Conservation (phyloP, 1,140 invertebrate species). For the Hylyphantes graminicola region DNA sequence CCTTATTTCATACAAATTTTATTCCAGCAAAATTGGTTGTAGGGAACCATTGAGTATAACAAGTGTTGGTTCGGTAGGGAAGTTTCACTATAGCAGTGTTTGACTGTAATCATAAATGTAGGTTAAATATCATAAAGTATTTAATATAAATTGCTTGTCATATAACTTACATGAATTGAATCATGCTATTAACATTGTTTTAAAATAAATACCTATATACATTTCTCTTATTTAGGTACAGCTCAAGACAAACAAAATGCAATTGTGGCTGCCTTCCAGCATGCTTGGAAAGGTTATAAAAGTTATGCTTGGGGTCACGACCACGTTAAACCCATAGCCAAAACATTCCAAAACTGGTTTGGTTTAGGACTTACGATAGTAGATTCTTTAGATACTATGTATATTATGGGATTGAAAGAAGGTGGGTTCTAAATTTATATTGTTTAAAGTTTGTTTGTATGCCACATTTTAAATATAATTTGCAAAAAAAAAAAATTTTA, state of each 20-base stretch:
- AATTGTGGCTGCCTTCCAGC: slow-evolving; percentile 85
- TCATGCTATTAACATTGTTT: too few species aligned
- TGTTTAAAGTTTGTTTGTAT: slow-evolving; percentile 13
- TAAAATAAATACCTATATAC: not conserved
- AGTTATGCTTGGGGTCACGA: slow-evolving; percentile 95
- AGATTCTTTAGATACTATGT: slow-evolving; percentile 90
- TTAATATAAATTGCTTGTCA: too few species aligned
- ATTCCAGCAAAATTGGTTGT: too few species aligned
- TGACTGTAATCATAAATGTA: too few species aligned
- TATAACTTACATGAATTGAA: too few species aligned
- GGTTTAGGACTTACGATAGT: slow-evolving; percentile 89
- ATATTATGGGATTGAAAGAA: slow-evolving; percentile 89
- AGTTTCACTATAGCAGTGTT: too few species aligned
- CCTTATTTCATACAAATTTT: too few species aligned
- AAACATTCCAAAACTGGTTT: slow-evolving; percentile 88
- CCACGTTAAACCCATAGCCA: slow-evolving; percentile 88
- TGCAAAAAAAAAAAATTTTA: too few species aligned
- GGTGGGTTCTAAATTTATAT: slow-evolving; percentile 71
- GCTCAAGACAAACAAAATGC: slow-evolving; percentile 82
- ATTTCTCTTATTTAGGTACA: slow-evolving; percentile 72
- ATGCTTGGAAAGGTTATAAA: slow-evolving; percentile 93
- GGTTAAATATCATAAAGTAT: too few species aligned
- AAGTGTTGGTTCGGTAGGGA: too few species aligned
- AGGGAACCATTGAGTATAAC: too few species aligned
- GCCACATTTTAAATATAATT: not conserved